Conservation (phyloP, 2,797 vertebrate species). For the Silurus aristotelis region DNA sequence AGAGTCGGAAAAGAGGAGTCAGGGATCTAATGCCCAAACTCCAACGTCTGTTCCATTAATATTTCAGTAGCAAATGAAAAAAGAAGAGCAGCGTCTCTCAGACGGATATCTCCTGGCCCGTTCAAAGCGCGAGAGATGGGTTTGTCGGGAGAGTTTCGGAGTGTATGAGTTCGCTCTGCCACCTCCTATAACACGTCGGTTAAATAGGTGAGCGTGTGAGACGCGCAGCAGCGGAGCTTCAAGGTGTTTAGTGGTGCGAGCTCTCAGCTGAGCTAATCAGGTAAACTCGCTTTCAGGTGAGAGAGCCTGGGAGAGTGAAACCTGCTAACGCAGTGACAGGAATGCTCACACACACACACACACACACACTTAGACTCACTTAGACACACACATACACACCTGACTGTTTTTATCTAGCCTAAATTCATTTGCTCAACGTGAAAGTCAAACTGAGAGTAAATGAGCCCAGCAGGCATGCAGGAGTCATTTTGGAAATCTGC, state of each 20-base stretch:
- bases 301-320: constrained; percentile 56
- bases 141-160: constrained; percentile 30
- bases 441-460: constrained; percentile 43
- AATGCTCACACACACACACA: constrained; percentile 31
- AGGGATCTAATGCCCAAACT: constrained; percentile 11
- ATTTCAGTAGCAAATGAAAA: constrained; percentile 39
- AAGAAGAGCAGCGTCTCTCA: constrained; percentile 19
- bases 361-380: constrained; percentile 18
- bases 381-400: constrained; percentile 9
- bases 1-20: constrained; percentile 32
- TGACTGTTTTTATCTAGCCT: constrained; percentile 38
- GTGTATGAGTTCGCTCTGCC: constrained; percentile 28
- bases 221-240: constrained; percentile 34
- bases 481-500: constrained; percentile 12
- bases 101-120: constrained; percentile 26
- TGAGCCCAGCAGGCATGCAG: constrained; percentile 16
- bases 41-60: constrained; percentile 40
- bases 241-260: constrained; percentile 70
- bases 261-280: constrained; percentile 84
- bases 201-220: constrained; percentile 39
- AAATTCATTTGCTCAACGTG: constrained; percentile 40
- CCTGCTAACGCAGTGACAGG: constrained; percentile 57
- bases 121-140: constrained; percentile 33
- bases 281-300: constrained; percentile 78
- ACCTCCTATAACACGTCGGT: constrained; percentile 27